These are phyloP conservation scores for Caenorhabditis panamensis DNA, from an alignment of 2,888 invertebrate species.

Conservation along the genomic window DNA sequence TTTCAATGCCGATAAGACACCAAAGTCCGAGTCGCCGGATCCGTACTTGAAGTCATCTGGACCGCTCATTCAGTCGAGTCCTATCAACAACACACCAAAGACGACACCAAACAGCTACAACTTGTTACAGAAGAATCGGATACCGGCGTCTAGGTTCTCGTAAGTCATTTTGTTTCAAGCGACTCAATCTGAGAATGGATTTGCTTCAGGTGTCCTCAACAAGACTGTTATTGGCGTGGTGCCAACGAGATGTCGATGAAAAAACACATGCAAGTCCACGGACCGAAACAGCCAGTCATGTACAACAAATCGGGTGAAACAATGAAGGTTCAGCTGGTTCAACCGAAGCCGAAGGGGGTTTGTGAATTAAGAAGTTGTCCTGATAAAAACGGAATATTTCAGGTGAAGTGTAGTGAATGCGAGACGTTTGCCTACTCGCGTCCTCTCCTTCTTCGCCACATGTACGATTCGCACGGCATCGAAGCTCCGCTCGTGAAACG, in stretches of 20 bases:
- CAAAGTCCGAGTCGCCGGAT: slow-evolving; percentile 49
- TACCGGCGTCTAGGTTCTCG: slow-evolving; percentile 46
- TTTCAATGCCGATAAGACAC: slow-evolving; percentile 41
- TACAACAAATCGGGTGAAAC: slow-evolving; percentile 45
- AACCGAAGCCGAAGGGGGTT: slow-evolving; percentile 62
- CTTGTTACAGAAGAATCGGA: slow-evolving; percentile 43
- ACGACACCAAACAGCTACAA: slow-evolving; percentile 11
- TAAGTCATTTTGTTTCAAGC: slow-evolving; percentile 19
- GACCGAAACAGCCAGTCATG: slow-evolving; percentile 44
- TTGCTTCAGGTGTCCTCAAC: slow-evolving; percentile 62
- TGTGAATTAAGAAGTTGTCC: neutral
- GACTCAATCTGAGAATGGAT: neutral
- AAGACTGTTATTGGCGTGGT: slow-evolving; percentile 68
- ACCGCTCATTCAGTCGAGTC: slow-evolving; percentile 29
- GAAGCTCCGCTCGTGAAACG: slow-evolving; percentile 67
- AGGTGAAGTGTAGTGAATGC: slow-evolving; percentile 70
- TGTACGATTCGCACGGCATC: slow-evolving; percentile 68
- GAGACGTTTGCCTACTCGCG: slow-evolving; percentile 69
- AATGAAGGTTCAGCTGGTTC: slow-evolving; percentile 57
- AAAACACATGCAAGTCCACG: slow-evolving; percentile 58
- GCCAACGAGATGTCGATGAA: slow-evolving; percentile 58
- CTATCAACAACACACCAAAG: neutral
- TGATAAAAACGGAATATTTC: too few relatives aligned
- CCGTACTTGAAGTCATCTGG: slow-evolving; percentile 54
- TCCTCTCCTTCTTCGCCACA: slow-evolving; percentile 67